Evolutionary conservation across 1,140 invertebrate genomes (phyloP).

Genomic region (Oncopodura yosiiana): DNA sequence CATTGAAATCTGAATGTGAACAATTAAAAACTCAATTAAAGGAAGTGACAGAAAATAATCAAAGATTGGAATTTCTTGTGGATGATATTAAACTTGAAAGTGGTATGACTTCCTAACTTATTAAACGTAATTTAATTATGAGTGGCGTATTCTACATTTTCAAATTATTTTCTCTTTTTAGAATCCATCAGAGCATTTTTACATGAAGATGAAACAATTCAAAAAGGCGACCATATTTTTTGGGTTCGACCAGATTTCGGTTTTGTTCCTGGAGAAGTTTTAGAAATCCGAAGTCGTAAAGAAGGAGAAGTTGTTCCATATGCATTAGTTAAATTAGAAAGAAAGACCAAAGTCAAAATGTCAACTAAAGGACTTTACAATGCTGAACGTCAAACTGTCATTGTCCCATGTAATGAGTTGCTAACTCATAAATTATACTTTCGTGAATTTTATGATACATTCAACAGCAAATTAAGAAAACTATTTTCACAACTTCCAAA

Average conservation of each 20-base stretch:
- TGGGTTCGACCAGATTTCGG: slow-evolving; percentile 7
- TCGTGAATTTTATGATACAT: too few species aligned
- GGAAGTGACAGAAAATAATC: background rate
- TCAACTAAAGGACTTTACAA: background rate
- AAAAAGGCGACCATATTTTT: slow-evolving; percentile 17
- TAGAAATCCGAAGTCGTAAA: slow-evolving; percentile 19
- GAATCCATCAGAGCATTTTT: slow-evolving; percentile 11
- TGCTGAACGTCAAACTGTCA: too few species aligned
- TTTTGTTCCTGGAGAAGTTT: slow-evolving; percentile 16
- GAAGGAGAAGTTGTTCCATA: slow-evolving; percentile 6
- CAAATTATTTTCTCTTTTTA: background rate
- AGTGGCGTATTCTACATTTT: background rate
- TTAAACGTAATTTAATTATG: background rate
- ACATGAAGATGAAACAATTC: slow-evolving; percentile 4
- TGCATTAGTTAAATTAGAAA: slow-evolving; percentile 15
- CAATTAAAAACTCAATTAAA: background rate
- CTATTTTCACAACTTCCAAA: too few species aligned
- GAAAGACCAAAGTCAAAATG: background rate
- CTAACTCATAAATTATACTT: too few species aligned
- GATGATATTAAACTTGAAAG: slow-evolving; percentile 17
- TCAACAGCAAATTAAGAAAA: too few species aligned
- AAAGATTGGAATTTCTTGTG: slow-evolving; percentile 1
- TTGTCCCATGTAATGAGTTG: too few species aligned
- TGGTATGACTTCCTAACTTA: background rate
- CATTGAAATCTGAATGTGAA: slow-evolving; percentile 1